Percentiles rank a stretch among this genome's conserved stretches.
These are phyloP conservation scores for Tolypeutes matacus DNA, from an alignment of 2,797 vertebrate genomes.

Conservation along the genomic window DNA sequence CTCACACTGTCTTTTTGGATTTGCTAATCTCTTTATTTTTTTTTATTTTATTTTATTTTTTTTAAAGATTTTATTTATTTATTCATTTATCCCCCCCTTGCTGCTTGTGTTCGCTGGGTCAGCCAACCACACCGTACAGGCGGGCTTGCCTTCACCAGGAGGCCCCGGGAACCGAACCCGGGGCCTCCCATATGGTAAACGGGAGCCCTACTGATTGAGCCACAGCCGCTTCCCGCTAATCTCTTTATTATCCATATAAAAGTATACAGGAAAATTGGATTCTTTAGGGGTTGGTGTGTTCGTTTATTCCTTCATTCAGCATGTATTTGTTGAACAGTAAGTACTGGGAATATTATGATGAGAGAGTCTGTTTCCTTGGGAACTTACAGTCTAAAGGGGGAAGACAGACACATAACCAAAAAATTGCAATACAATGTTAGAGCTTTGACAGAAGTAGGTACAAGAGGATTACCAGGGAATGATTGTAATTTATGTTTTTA, in stretches of 20 bases:
- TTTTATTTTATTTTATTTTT: too few species aligned
- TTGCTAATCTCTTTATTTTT: conserved; percentile 63
- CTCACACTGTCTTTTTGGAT: conserved; percentile 39
- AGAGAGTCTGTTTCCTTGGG: conserved; percentile 68
- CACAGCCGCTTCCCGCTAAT: too few species aligned
- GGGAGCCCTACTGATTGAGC: too few species aligned
- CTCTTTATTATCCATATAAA: conserved; percentile 30
- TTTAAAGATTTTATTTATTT: too few species aligned
- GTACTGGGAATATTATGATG: neutral
- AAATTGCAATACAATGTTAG: neutral
- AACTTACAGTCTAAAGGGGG: conserved; percentile 50
- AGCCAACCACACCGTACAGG: too few species aligned
- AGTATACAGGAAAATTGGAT: conserved; percentile 53
- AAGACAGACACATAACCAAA: conserved; percentile 19
- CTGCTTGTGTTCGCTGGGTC: too few species aligned
- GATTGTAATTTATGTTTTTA: conserved; percentile 1
- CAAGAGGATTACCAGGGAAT: neutral
- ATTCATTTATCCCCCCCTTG: too few species aligned
- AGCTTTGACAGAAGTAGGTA: neutral
- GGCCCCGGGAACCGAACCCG: too few species aligned
- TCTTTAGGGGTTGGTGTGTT: conserved; percentile 5
- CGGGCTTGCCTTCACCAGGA: too few species aligned
- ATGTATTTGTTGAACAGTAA: conserved; percentile 61
- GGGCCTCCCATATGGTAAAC: too few species aligned
- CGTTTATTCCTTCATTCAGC: conserved; percentile 45